Base-by-base conservation (phyloP, 2,797 vertebrate species). In the Leuciscus waleckii region DNA sequence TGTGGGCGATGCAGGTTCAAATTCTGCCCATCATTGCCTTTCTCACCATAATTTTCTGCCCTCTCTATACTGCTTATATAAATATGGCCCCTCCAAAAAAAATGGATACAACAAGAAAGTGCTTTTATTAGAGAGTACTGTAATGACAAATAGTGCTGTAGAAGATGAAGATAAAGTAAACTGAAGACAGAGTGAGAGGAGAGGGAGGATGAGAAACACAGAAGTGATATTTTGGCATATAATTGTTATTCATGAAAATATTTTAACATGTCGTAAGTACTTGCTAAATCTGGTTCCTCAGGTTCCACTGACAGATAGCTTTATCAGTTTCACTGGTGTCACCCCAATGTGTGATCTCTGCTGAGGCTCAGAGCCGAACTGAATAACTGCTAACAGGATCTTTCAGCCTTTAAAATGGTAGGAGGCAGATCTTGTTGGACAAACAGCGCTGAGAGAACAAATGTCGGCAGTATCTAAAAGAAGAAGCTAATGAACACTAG, bases 401-500 rank as follows among this genome's bases (percentile, higher is more conserved):
- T 84, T 41, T 58, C 39, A 1, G 39, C 41, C 68, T 80, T 65
- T 73, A 58, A 51, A 87, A 65, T 37, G 80, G 75, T 83, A 85
- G 76, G 78, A 54, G 78, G 83, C 70, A 74, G 68, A 81, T 81
- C 35, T 80, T 89, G 79, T 87, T 87, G 86, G 86, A 87, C 88
- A 87, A 90, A 89, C 87, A 86, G 41, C n/a, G 73, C 32, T 35
- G 68, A 76, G 77, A 61, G 71, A 80, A 86, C 32, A 77, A 84
- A 82, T 82, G 84, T 84, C 41, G 74, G 14, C 46, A 49, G 63
- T 73, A 49, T 83, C 88, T 86, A 84, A 82, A 81, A 43, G 17
- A 80, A 85, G 39, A 70, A 80, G 56, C 41, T 85, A 79, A 85
- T 74, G 77, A 79, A 85, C 77, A 74, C 68, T 65, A 73, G 77